These are phyloP conservation scores for Boulengeromyrus knoepffleri DNA, from an alignment of 2,113 vertebrate genomes.

Conservation along the genomic window DNA sequence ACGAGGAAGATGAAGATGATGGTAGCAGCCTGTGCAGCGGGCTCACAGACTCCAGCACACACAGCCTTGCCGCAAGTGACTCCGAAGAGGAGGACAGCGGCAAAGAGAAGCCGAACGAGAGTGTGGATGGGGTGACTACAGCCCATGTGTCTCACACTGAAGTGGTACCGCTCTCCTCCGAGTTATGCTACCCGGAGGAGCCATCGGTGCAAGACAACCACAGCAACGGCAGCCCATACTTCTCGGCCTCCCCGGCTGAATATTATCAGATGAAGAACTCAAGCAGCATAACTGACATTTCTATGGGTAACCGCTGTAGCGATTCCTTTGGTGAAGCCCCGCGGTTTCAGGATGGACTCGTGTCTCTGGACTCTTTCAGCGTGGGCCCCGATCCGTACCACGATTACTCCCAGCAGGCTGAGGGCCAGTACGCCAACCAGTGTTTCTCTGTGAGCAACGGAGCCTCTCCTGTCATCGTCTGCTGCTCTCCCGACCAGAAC, in stretches of 20 bases:
- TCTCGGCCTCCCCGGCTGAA: slow-evolving; percentile 75
- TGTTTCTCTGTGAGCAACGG: slow-evolving; percentile 68
- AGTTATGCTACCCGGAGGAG: slow-evolving; percentile 79
- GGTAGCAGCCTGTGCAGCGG: slow-evolving; percentile 92
- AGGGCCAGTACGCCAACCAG: slow-evolving; percentile 55
- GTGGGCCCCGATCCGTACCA: slow-evolving; percentile 76
- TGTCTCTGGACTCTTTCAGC: slow-evolving; percentile 74
- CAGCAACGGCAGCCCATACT: slow-evolving; percentile 75
- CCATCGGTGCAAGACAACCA: slow-evolving; percentile 70
- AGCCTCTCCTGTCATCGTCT: slow-evolving; percentile 66
- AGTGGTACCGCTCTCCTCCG: slow-evolving; percentile 74
- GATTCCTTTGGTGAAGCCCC: slow-evolving; percentile 58
- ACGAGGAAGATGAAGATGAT: slow-evolving; percentile 70
- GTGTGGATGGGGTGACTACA: slow-evolving; percentile 58
- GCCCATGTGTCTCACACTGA: slow-evolving; percentile 56
- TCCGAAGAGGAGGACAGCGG: slow-evolving; percentile 83
- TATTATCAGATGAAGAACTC: slow-evolving; percentile 89
- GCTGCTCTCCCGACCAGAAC: slow-evolving; percentile 74
- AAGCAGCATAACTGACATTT: slow-evolving; percentile 47
- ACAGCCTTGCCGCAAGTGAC: slow-evolving; percentile 89
- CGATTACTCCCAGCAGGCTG: slow-evolving; percentile 50
- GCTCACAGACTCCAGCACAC: slow-evolving; percentile 91
- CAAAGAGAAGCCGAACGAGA: slow-evolving; percentile 71
- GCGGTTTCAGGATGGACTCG: slow-evolving; percentile 69
- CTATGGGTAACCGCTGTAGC: slow-evolving; percentile 58